Base-by-base conservation (phyloP, 2,797 vertebrate species). In the Hybognathus amarus region DNA sequence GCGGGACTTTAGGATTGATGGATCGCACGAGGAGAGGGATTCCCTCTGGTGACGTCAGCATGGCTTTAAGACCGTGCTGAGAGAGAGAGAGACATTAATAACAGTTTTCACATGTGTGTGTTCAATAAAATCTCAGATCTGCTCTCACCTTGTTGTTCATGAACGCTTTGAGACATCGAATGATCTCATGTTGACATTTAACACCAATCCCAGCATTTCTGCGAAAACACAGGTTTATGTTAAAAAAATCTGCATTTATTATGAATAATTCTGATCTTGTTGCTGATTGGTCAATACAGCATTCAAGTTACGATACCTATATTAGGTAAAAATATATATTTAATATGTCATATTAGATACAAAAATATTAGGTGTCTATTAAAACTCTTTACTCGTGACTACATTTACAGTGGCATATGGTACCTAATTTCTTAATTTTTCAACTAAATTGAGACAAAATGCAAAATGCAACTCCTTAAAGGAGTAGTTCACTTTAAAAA, bases 71-170 rank as follows among this genome's bases (percentile, higher is more conserved):
- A 81, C 97, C 97, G 85, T 95, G 94, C 97, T 98, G 85, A 30
- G 79, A 79, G 33, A 82, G 27, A 40, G n/a, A 27, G 47, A 38
- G 30, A 59, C 15, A 36, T 36, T 56, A 15, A 68, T 24, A 42
- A 52, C 50, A 68, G 4, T 40, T 18, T 38, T 30, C 38, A 7
- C 17, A 9, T 38, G 82, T 20, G 15, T 52, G 8, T 79, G 1
- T 52, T 66, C 13, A 77, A 20, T 30, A 27, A 22, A 27, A 17
- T 40, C 36, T 80, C 47, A 17, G 20, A 45, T 42, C 38, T 13
- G 42, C n/a, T 5, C 86, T 81, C 87, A 98, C 97, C 95, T 96
- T 98, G 91, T 97, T 98, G 90, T 98, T 98, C 97, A 98, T 98
- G 85, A 98, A 98, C 69, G 97, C 96, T 92, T 98, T 98, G 42